These are phyloP conservation scores for Tiliacea aurago DNA, from an alignment of 2,888 invertebrate species.

Conservation along the genomic window DNA sequence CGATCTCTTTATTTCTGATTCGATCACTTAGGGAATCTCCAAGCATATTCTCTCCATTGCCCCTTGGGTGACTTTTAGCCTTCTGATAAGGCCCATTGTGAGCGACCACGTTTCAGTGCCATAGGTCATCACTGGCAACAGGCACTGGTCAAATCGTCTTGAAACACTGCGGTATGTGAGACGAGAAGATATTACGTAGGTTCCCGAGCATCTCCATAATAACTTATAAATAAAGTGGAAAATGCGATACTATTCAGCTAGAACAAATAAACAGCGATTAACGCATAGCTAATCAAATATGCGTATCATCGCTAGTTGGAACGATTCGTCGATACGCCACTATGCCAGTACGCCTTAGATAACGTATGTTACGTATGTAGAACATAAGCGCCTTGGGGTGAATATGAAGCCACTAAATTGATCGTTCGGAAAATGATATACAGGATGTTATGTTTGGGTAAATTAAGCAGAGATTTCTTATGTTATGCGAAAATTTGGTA, in stretches of 20 bases:
- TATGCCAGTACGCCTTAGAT: conserved; percentile 1
- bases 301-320: conserved; percentile 11
- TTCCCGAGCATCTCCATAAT: not conserved
- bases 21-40: too few relatives aligned
- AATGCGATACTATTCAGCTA: conserved; percentile 19
- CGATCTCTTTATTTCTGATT: too few relatives aligned
- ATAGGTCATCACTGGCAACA: too few relatives aligned
- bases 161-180: too few relatives aligned
- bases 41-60: too few relatives aligned
- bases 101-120: too few relatives aligned
- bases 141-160: too few relatives aligned
- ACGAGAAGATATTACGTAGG: too few relatives aligned
- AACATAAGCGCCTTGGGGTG: conserved; percentile 11
- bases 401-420: conserved; percentile 25
- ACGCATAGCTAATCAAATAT: conserved; percentile 43
- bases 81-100: too few relatives aligned
- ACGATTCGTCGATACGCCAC: conserved; percentile 14
- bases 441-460: not conserved
- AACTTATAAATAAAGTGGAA: conserved; percentile 29
- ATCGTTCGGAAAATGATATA: conserved; percentile 15
- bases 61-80: too few relatives aligned
- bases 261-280: conserved; percentile 34
- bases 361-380: not conserved
- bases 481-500: not conserved
- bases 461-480: conserved; percentile 1